Percentiles rank a stretch among this genome's conserved stretches.
Conservation (phyloP, 2,113 vertebrate species). For the Dolichallabes microphthalmus region DNA sequence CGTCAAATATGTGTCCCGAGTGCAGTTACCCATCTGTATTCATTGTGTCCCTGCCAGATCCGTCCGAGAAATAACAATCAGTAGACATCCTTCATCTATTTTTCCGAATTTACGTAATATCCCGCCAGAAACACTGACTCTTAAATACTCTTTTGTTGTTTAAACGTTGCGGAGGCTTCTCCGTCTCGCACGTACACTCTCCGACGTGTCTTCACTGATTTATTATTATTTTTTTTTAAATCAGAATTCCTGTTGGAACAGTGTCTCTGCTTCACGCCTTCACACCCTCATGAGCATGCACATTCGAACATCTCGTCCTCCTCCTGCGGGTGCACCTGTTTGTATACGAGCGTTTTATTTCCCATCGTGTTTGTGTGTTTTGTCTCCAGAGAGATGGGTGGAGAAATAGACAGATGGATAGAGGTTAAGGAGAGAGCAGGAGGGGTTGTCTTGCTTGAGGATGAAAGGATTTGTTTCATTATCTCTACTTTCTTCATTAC, state of each 20-base stretch:
- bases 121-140: neutral
- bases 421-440: conserved; percentile 31
- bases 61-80: neutral
- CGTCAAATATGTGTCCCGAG: neutral
- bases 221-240: neutral
- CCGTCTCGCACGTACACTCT: conserved; percentile 15
- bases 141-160: neutral
- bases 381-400: neutral
- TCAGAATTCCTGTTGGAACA: conserved; percentile 38
- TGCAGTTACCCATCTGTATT: neutral
- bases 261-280: conserved; percentile 8
- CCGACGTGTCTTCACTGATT: neutral
- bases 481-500: conserved; percentile 30
- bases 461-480: conserved; percentile 35
- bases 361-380: neutral
- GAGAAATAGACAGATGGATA: conserved; percentile 10
- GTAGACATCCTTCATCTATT: neutral
- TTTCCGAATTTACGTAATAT: neutral
- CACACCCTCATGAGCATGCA: conserved; percentile 26
- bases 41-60: neutral
- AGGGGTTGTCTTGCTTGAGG: conserved; percentile 1
- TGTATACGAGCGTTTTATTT: conserved; percentile 12
- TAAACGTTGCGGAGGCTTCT: neutral
- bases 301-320: conserved; percentile 12
- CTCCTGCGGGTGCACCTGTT: neutral